A percentile compares a stretch with the other conserved stretches of the same genome.
Conservation (phyloP, 2,113 vertebrate species). For the Tringa solitaria region DNA sequence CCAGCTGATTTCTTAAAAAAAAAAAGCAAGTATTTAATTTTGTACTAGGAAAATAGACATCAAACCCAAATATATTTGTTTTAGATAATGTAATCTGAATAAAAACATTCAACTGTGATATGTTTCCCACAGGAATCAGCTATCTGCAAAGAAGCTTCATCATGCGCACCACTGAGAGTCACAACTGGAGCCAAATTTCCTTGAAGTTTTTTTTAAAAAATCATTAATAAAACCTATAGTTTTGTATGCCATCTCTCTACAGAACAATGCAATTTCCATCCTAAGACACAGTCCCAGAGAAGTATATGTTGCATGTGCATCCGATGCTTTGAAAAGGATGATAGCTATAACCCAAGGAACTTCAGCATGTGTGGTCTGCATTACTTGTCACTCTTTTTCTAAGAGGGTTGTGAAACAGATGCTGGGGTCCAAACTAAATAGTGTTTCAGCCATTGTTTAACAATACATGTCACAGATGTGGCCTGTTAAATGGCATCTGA, state of each 20-base stretch:
- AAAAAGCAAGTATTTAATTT: background rate
- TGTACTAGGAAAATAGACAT: background rate
- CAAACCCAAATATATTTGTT: background rate
- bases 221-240: background rate
- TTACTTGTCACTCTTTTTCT: background rate
- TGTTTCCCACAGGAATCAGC: background rate
- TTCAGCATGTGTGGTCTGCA: background rate
- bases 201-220: background rate
- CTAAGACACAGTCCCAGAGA: background rate
- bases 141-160: background rate
- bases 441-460: background rate
- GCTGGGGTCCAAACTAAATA: background rate
- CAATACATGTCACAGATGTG: background rate
- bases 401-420: background rate
- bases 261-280: background rate
- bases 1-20: background rate
- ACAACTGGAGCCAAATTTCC: background rate
- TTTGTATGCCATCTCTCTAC: background rate
- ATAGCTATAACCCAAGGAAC: background rate
- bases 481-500: background rate
- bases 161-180: background rate
- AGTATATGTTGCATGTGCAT: background rate
- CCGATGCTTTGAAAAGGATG: background rate
- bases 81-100: constrained; percentile 33
- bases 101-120: constrained; percentile 21